Base-by-base conservation (phyloP, 2,888 invertebrate genomes). In the Dendrolimus houi region DNA sequence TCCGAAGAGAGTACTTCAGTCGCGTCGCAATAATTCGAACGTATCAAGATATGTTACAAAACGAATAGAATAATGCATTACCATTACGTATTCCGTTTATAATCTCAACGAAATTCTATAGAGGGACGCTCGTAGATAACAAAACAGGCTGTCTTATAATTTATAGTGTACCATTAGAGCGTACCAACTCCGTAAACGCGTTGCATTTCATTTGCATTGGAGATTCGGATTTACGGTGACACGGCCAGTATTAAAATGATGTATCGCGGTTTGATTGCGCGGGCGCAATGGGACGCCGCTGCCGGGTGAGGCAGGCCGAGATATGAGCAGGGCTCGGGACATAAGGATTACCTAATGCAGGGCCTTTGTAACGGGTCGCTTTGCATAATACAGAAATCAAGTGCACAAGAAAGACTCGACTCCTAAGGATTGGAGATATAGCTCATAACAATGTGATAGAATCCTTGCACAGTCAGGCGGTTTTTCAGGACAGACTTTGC, bases 231-330 rank as follows among this genome's bases (percentile, higher is more conserved):
- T 87, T 84, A 85, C 83, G 77, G 79, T 84, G 88, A 88, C 88
- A 81, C 75, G 79, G 79, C 75, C 82, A 83, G 86, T 87, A 88
- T 87, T 88, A 85, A 85, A 80, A 87, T 90, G 88, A 89, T 86
- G 83, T 79, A 89, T 87, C 72, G 84, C 62, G 63, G 76, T 82
- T 82, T 88, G 87, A 90, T 88, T 87, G 77, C 80, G 58, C 55
- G 54, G 52, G 17, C 58, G 53, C 58, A 40, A 58, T 56, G 55
- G 58, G 55, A 56, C 58, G 58, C 41, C 55, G 53, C 58, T 40
- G 58, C 53, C 54, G 52, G 55, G 55, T 54, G 52, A 54, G 47
- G 9, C 47, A 47, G 47, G 47, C 47, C 3, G 47, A 47, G 12
- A 12, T 12, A 47, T 10, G 47, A 47, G 12, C 47, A 10, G 9